Evolutionary conservation across 2,888 invertebrate genomes (phyloP), one percentile per base, ranked within the genome.

Genomic region (Scaptomyza polygonia): DNA sequence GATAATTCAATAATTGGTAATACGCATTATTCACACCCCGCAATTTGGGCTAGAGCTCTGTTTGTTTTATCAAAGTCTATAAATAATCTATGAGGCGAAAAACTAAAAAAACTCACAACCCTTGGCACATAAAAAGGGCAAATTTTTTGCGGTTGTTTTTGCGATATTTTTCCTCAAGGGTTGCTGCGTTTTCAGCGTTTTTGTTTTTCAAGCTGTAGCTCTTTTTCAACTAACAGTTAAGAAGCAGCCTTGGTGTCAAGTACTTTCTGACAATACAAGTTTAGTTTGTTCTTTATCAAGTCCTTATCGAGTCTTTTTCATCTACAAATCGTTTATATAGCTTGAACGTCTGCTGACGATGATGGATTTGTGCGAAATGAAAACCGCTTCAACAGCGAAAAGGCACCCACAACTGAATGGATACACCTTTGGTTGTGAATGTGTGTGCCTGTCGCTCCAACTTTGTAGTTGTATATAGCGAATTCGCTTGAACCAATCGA

Each of bases 311-410:
- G 40, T 39, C 44, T 52, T 58, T 42, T 34, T 39, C 42, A 67
- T 67, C 67, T 53, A 14, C 47, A 66, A 61, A 61, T 39, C 34
- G 32, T 34, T 21, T 30, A 36, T 39, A 29, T 30, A 30, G 43
- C 49, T 51, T 39, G 45, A 34, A 67, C 82, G 79, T 77, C 81
- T 69, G 79, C 39, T 87, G 81, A 87, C 85, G 71, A 81, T 81
- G 81, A 81, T 81, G 72, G 79, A 85, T 81, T 62, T 81, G 44
- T 51, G 82, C 59, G 47, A 71, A 81, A 66, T 81, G 85, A 71
- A 62, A 29, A 21, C 48, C 56, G 42, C 47, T 54, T 21, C 30
- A 45, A 48, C 51, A 51, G 61, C 59, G 56, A 52, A 57, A 29
- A 44, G 39, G 59, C 67, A 58, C 45, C 65, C 65, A 69, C 70